phyloP scores from a whole-genome alignment of 2,113 vertebrate species.

The Xyrauchen texanus region DNA sequence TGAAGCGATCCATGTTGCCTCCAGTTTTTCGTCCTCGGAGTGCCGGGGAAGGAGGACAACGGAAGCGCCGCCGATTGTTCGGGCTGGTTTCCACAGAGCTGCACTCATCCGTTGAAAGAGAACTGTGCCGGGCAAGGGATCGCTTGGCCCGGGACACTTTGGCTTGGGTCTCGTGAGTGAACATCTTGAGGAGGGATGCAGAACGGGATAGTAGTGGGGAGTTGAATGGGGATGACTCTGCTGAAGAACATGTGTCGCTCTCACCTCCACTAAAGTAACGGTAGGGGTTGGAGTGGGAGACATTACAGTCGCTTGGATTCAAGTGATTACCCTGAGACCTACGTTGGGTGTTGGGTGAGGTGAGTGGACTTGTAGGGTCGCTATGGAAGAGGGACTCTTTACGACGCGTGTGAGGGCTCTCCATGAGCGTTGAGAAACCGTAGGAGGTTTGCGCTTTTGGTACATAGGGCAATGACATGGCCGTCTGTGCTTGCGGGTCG shows the following conservation, averaged over 20 bases:
- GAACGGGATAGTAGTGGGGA: constrained; percentile 93
- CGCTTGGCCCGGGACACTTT: constrained; percentile 91
- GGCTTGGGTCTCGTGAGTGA: constrained; percentile 91
- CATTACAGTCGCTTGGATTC: constrained; percentile 74
- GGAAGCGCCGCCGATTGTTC: constrained; percentile 78
- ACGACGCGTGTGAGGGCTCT: constrained; percentile 93
- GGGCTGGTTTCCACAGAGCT: constrained; percentile 92
- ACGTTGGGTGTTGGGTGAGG: constrained; percentile 83
- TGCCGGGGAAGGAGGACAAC: constrained; percentile 69
- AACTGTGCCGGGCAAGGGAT: constrained; percentile 87
- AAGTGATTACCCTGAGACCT: constrained; percentile 74
- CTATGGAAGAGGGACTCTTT: constrained; percentile 95
- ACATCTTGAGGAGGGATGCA: constrained; percentile 89
- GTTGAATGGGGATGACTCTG: constrained; percentile 91
- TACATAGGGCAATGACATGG: constrained; percentile 90
- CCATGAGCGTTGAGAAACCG: constrained; percentile 89
- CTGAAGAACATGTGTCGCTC: constrained; percentile 94
- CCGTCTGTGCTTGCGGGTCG: constrained; percentile 86
- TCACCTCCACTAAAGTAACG: constrained; percentile 92
- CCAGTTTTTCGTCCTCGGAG: constrained; percentile 61
- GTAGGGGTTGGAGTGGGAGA: constrained; percentile 85
- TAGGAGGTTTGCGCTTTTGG: constrained; percentile 95
- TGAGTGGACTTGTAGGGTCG: constrained; percentile 84
- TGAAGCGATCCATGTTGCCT: constrained; percentile 60
- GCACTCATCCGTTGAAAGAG: constrained; percentile 90